Evolutionary conservation across 2,113 vertebrate species (phyloP), one percentile per base, ranked within the genome.

Genomic region (Haemorhous mexicanus): DNA sequence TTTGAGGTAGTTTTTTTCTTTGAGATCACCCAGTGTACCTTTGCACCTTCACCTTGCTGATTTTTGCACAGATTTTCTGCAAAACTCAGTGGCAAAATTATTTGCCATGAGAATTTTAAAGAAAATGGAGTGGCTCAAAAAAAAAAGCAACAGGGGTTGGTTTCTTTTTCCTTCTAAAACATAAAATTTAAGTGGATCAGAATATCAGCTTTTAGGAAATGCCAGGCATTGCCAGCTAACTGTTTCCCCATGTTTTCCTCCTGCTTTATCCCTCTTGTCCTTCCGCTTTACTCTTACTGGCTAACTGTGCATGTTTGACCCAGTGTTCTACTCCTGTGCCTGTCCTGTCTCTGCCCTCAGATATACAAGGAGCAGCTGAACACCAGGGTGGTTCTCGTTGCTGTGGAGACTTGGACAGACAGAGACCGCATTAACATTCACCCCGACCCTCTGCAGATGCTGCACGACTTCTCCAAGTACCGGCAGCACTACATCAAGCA

Each of bases 331-430:
- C 97, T 98, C 98, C 97, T 98, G 95, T 97, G 75, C 98, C 97
- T 98, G 97, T 98, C 97, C 97, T 97, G 96, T 98, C 97, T 98
- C 39, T 98, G 55, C 92, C 97, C 91, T 77, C 98, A 99, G 99
- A 98, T 99, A 97, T 99, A 99, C 98, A 99, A 99, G 98, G 99
- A 99, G 49, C 99, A 99, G 83, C 98, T 99, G 88, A 98, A 99
- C 64, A 99, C 99, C 19, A 99, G 99, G 32, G 99, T 99, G 76
- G 99, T 99, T 91, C 98, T 99, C 24, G 98, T 99, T 59, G 99
- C 98, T 46, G 98, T 99, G 94, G 99, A 99, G 98, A 99, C 99
- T 73, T 99, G 99, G 99, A 99, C 99, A 1, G 99, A 99, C 83
- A 98, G 98, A 94, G 99, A 99, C 96, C 98, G 97, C 35, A 99